Evolutionary conservation across 2,113 vertebrate genomes (phyloP).

Genomic region (Ginglymostoma cirratum): DNA sequence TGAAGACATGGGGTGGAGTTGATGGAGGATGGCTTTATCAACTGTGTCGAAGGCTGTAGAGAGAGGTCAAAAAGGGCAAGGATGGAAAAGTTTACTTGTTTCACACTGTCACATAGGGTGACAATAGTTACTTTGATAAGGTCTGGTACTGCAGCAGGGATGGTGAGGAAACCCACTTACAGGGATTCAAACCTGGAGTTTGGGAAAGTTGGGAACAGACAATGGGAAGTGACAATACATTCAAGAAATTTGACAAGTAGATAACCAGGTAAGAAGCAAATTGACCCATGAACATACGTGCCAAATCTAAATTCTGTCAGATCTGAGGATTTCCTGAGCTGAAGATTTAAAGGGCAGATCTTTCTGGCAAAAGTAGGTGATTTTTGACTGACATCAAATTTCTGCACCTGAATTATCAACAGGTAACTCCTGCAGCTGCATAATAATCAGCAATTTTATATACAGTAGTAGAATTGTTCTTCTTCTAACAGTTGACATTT

Average conservation of each 20-base stretch:
- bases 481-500: background rate
- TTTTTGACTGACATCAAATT: background rate
- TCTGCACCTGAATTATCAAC: background rate
- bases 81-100: background rate
- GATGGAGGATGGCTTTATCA: background rate
- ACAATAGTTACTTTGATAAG: background rate
- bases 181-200: background rate
- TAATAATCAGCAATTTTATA: background rate
- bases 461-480: background rate
- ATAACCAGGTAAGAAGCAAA: background rate
- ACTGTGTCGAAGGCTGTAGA: background rate
- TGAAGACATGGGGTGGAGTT: background rate
- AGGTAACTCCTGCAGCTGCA: background rate
- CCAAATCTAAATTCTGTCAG: background rate
- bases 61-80: background rate
- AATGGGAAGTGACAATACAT: background rate
- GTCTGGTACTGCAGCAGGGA: background rate
- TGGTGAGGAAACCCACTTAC: background rate
- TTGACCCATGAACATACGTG: background rate
- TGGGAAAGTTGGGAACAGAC: background rate
- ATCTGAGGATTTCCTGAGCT: background rate
- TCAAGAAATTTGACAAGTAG: background rate
- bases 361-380: background rate
- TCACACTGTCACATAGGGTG: background rate
- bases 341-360: background rate